Evolutionary conservation across 2,797 vertebrate species (phyloP).

Genomic region (Cryptoprocta ferox): DNA sequence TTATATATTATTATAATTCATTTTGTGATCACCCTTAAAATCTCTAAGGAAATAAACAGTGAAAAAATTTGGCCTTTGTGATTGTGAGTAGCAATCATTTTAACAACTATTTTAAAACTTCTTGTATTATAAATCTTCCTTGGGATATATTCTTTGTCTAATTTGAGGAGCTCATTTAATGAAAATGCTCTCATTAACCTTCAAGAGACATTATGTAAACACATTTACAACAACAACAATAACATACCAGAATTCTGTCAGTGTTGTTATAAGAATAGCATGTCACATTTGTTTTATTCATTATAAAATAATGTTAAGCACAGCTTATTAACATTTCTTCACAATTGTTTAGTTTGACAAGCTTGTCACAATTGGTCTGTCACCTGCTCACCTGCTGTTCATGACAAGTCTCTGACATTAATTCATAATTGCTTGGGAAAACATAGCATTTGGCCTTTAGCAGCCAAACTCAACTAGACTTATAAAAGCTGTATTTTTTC

Average conservation of each 20-base stretch:
- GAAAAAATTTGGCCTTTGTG: not conserved
- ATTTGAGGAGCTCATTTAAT: not conserved
- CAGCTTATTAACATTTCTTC: conserved; percentile 67
- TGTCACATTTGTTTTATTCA: not conserved
- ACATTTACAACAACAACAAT: not conserved
- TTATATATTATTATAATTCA: not conserved
- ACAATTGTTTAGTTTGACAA: conserved; percentile 53
- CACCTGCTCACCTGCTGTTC: conserved; percentile 63
- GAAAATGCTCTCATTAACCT: not conserved
- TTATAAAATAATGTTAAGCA: conserved; percentile 32
- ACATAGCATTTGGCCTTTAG: conserved; percentile 75
- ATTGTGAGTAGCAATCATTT: not conserved
- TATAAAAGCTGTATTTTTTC: not conserved
- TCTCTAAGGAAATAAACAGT: not conserved
- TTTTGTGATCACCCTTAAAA: not conserved
- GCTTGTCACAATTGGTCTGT: conserved; percentile 35
- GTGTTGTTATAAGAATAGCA: not conserved
- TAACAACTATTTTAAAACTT: not conserved
- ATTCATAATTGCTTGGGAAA: conserved; percentile 52
- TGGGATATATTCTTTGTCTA: not conserved
- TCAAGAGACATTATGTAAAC: conserved; percentile 2
- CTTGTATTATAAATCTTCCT: not conserved
- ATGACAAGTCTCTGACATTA: conserved; percentile 67
- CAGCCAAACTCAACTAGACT: conserved; percentile 27
- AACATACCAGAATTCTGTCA: not conserved